phyloP scores from a whole-genome alignment of 2,113 vertebrate genomes.

The Prolemur simus region DNA sequence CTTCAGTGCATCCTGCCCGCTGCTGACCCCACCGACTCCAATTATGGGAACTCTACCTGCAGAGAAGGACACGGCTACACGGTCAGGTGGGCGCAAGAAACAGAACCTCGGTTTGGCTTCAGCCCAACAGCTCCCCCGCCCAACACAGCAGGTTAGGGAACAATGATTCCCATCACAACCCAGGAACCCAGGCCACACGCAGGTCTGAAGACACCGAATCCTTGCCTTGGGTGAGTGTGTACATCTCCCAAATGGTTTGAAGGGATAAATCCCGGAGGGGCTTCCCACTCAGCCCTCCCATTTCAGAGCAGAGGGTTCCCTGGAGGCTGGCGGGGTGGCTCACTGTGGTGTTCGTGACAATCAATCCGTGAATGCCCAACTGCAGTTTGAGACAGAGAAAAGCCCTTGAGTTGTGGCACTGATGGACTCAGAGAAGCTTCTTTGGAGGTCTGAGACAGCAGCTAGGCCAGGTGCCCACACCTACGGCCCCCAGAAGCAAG shows the following conservation, averaged over 20 bases:
- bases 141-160: neutral
- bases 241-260: conserved; percentile 92
- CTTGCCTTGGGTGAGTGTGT: conserved; percentile 92
- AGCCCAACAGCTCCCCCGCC: no score
- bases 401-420: neutral
- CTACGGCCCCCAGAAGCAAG: neutral
- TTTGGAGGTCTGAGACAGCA: neutral
- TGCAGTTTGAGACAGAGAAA: conserved; percentile 70
- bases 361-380: conserved; percentile 94
- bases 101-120: neutral
- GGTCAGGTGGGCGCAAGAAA: neutral
- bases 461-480: neutral
- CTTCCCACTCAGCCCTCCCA: conserved; percentile 92
- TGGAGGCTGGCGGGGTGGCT: conserved; percentile 88
- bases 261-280: conserved; percentile 96
- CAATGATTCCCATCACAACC: neutral
- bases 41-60: conserved; percentile 93
- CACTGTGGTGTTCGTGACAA: conserved; percentile 94
- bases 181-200: neutral
- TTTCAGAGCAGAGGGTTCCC: conserved; percentile 84
- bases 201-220: neutral
- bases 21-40: conserved; percentile 93
- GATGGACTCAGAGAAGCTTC: neutral
- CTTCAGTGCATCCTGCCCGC: conserved; percentile 92
- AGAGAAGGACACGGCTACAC: neutral